These are phyloP conservation scores for Megatriorchis doriae DNA, from an alignment of 2,113 vertebrate species.

Conservation along the genomic window DNA sequence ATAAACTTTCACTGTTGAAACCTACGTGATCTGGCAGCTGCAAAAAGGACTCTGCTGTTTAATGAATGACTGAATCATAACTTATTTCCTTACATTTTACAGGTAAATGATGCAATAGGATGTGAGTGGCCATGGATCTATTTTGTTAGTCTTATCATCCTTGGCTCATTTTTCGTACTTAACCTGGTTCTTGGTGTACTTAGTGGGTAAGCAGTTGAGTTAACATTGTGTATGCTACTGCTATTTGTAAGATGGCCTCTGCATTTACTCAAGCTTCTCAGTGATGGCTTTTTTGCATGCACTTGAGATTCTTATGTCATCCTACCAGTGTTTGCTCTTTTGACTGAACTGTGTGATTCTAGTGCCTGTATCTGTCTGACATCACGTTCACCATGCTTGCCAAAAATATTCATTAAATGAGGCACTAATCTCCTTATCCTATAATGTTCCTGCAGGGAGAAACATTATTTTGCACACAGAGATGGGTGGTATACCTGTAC, in stretches of 20 bases:
- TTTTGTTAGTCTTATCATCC: conserved; percentile 99
- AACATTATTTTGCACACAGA: neutral
- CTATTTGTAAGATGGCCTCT: conserved; percentile 66
- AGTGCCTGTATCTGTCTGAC: conserved; percentile 69
- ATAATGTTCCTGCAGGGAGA: neutral
- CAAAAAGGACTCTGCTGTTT: conserved; percentile 70
- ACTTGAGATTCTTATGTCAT: conserved; percentile 61
- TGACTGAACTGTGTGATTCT: conserved; percentile 64
- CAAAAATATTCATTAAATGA: conserved; percentile 28
- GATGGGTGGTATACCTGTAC: neutral
- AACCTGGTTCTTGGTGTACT: conserved; percentile 99
- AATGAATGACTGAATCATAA: conserved; percentile 77
- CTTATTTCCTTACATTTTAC: conserved; percentile 80
- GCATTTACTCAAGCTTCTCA: conserved; percentile 65
- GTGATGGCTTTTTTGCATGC: conserved; percentile 71
- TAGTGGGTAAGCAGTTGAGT: conserved; percentile 95
- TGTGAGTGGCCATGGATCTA: conserved; percentile 96
- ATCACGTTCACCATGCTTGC: conserved; percentile 68
- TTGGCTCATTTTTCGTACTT: conserved; percentile 99
- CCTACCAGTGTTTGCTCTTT: conserved; percentile 67
- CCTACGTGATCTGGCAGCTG: conserved; percentile 73
- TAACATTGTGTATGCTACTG: conserved; percentile 65
- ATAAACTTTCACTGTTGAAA: neutral
- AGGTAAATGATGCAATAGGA: conserved; percentile 96
- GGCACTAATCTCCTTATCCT: conserved; percentile 23